These are phyloP conservation scores for Otolemur crassicaudatus DNA, from an alignment of 2,797 vertebrate genomes.

Conservation along the genomic window DNA sequence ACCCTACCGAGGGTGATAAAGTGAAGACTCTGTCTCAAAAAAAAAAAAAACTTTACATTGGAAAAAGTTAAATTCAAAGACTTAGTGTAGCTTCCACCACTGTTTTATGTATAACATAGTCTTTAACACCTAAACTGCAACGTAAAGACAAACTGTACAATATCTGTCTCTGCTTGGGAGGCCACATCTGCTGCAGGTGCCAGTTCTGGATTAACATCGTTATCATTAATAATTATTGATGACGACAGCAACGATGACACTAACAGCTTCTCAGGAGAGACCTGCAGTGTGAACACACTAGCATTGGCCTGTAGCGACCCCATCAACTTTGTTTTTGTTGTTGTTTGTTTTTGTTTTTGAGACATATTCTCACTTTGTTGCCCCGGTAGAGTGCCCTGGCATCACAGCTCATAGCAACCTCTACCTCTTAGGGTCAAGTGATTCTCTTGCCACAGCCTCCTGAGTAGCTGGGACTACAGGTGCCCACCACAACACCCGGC, in stretches of 20 bases:
- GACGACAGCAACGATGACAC: background rate
- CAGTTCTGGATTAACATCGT: background rate
- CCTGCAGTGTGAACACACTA: background rate
- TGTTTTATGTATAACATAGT: background rate
- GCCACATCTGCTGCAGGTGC: background rate
- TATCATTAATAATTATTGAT: background rate
- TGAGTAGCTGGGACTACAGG: too few species aligned
- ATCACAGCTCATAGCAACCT: too few species aligned
- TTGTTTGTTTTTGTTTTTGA: too few species aligned
- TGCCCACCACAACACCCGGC: too few species aligned
- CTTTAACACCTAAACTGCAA: background rate
- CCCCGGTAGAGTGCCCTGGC: too few species aligned
- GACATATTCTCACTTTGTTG: too few species aligned
- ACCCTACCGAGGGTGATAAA: too few species aligned
- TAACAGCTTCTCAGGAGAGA: background rate
- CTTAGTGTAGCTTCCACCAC: background rate
- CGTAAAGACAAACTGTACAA: background rate
- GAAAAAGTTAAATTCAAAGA: background rate
- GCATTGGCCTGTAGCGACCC: fast-evolving
- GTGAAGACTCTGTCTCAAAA: too few species aligned
- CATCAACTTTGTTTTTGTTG: background rate
- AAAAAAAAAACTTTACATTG: too few species aligned
- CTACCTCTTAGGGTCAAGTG: too few species aligned
- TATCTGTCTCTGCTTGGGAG: background rate
- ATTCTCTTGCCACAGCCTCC: too few species aligned